A percentile compares a stretch with the other conserved stretches of the same genome.
phyloP scores from a whole-genome alignment of 2,888 invertebrate genomes.

The Zootermopsis nevadensis region DNA sequence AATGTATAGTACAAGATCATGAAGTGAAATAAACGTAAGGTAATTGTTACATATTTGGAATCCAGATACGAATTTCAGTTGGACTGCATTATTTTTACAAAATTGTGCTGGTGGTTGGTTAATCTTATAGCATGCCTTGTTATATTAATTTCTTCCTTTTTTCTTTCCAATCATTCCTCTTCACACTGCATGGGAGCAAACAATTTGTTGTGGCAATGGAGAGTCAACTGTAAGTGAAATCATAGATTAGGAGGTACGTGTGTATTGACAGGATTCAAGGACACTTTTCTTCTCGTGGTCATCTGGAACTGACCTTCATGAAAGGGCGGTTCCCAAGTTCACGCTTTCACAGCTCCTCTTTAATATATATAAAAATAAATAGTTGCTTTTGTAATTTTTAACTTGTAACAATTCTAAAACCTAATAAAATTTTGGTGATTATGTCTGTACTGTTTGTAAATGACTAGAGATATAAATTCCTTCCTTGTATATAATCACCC shows the following conservation, averaged over 20 bases:
- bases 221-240: constrained; percentile 18
- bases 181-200: constrained; percentile 25
- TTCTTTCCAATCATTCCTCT: constrained; percentile 33
- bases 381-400: constrained; percentile 34
- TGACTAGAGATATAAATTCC: constrained; percentile 12
- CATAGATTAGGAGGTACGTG: constrained; percentile 1
- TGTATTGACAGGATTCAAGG: background rate
- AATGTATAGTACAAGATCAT: constrained; percentile 28
- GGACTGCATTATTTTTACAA: constrained; percentile 25
- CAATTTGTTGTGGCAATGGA: constrained; percentile 21
- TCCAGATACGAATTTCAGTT: background rate
- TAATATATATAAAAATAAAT: constrained; percentile 30
- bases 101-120: constrained; percentile 28
- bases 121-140: constrained; percentile 25
- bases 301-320: background rate
- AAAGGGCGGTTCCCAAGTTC: constrained; percentile 18
- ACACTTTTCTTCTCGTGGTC: background rate
- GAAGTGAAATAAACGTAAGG: constrained; percentile 26
- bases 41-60: constrained; percentile 12
- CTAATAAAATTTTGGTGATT: constrained; percentile 31
- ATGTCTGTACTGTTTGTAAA: constrained; percentile 18
- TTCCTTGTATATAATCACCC: background rate
- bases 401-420: constrained; percentile 30
- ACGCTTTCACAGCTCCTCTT: background rate
- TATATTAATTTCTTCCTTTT: constrained; percentile 33